Evolutionary conservation across 2,888 invertebrate species (phyloP), one percentile per base, ranked within the genome.

Genomic region (Leptopilina myrica): DNA sequence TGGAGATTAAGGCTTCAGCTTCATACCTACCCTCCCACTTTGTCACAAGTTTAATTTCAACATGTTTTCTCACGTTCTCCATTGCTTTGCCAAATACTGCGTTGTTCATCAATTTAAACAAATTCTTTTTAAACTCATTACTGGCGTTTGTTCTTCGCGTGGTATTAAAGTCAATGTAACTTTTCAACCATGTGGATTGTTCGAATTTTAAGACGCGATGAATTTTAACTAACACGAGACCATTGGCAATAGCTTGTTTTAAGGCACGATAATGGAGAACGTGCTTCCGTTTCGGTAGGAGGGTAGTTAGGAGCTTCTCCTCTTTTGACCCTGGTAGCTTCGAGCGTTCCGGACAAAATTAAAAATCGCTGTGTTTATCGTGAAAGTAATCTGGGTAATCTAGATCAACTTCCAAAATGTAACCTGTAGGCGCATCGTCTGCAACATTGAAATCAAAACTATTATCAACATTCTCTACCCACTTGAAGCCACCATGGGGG

Each of bases 81-180:
- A n/a, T n/a, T n/a, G n/a, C n/a, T n/a, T n/a, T n/a, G n/a, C n/a
- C n/a, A n/a, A n/a, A n/a, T n/a, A n/a, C n/a, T n/a, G n/a, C n/a
- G n/a, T n/a, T n/a, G n/a, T n/a, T n/a, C n/a, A n/a, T n/a, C n/a
- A n/a, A n/a, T n/a, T n/a, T n/a, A n/a, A n/a, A n/a, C n/a, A n/a
- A n/a, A n/a, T n/a, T n/a, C n/a, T n/a, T n/a, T n/a, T n/a, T n/a
- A n/a, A n/a, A n/a, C n/a, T n/a, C n/a, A n/a, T n/a, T n/a, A n/a
- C n/a, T n/a, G n/a, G n/a, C n/a, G n/a, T n/a, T n/a, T n/a, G n/a
- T n/a, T n/a, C n/a, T n/a, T n/a, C n/a, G n/a, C n/a, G 87, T 80
- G 1, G 90, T 90, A 79, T 91, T 91, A 0, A 82, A 67, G 78
- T 89, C 88, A 59, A 92, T n/a, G n/a, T 83, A 83, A 1, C 6